Conservation (phyloP, 2,113 vertebrate species). For the Zosterops pallidus region DNA sequence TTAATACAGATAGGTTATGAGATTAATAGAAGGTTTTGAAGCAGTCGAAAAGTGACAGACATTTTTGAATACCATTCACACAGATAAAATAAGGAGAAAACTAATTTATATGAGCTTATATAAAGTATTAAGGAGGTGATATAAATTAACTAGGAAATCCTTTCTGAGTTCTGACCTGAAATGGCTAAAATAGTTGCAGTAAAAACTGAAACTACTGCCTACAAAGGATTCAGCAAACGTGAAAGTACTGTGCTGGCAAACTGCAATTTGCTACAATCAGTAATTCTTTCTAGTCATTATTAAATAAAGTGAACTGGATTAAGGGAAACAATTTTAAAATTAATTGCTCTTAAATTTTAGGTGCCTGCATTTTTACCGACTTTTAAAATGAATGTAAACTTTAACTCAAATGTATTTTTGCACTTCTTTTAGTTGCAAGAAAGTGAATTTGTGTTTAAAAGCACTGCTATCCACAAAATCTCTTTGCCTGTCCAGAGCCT, state of each 20-base stretch:
- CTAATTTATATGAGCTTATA: neutral
- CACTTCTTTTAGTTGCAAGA: neutral
- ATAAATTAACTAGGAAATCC: neutral
- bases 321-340: neutral
- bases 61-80: neutral
- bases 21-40: neutral
- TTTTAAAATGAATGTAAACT: neutral
- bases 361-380: neutral
- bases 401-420: neutral
- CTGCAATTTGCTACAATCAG: neutral
- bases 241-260: neutral
- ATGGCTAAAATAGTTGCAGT: neutral
- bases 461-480: neutral
- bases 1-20: neutral
- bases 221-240: neutral
- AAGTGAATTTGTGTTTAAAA: neutral
- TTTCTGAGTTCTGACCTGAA: neutral
- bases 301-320: neutral
- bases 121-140: neutral
- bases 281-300: neutral
- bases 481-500: neutral
- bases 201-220: neutral
- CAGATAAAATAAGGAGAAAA: neutral
- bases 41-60: neutral
- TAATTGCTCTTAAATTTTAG: neutral